These are phyloP conservation scores for Cephalopholis sonnerati DNA, from an alignment of 2,113 vertebrate species.

Conservation along the genomic window DNA sequence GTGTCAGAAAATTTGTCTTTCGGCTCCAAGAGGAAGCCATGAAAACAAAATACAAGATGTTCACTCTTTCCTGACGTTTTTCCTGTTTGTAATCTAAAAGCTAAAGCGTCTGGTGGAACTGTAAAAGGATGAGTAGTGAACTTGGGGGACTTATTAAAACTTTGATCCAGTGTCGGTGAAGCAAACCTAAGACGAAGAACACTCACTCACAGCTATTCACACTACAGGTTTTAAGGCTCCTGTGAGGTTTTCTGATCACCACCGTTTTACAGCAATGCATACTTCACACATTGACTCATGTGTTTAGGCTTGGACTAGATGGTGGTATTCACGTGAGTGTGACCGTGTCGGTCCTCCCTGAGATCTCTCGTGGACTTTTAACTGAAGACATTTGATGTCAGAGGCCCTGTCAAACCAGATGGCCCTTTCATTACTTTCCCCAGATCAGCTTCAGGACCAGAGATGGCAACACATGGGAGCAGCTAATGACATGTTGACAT, in stretches of 20 bases:
- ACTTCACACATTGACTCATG: slow-evolving; percentile 60
- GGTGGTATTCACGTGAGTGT: slow-evolving; percentile 56
- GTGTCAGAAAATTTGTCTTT: slow-evolving; percentile 15
- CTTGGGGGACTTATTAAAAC: slow-evolving; percentile 40
- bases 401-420: slow-evolving; percentile 68
- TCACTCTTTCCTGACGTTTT: slow-evolving; percentile 9
- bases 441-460: slow-evolving; percentile 58
- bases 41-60: slow-evolving; percentile 44
- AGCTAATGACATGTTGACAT: slow-evolving; percentile 69
- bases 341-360: slow-evolving; percentile 46
- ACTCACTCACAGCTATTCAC: slow-evolving; percentile 41
- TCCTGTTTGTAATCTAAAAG: slow-evolving; percentile 11
- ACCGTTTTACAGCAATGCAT: slow-evolving; percentile 66
- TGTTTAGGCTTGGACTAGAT: slow-evolving; percentile 51
- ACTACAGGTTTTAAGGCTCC: slow-evolving; percentile 50
- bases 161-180: slow-evolving; percentile 39
- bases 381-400: slow-evolving; percentile 60
- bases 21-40: slow-evolving; percentile 20
- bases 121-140: slow-evolving; percentile 24
- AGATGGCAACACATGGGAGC: slow-evolving; percentile 56
- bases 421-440: slow-evolving; percentile 58
- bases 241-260: slow-evolving; percentile 55
- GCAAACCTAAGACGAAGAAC: slow-evolving; percentile 14
- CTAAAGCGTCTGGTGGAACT: slow-evolving; percentile 15
- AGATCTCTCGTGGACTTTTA: slow-evolving; percentile 60